A percentile compares a stretch with the other conserved stretches of the same genome.
These are phyloP conservation scores for Hirtodrosophila confusa DNA, from an alignment of 2,888 invertebrate species.

Conservation along the genomic window DNA sequence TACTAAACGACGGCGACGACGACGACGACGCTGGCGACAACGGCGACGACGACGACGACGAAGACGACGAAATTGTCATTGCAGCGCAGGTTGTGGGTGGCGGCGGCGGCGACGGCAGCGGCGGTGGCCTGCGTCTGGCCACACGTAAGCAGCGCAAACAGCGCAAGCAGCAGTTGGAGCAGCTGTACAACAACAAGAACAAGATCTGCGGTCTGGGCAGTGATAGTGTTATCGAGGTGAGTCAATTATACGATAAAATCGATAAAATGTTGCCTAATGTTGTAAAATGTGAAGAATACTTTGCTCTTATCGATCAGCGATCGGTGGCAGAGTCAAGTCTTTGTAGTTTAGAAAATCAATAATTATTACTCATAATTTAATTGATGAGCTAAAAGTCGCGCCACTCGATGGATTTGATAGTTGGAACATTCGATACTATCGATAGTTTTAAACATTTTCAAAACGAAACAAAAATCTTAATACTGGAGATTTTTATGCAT, in stretches of 20 bases:
- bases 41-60: slow-evolving; percentile 73
- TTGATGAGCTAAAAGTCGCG: too few relatives aligned
- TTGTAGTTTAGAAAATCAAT: too few relatives aligned
- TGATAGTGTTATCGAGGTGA: slow-evolving; percentile 82
- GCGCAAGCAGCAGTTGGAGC: slow-evolving; percentile 74
- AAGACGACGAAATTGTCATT: slow-evolving; percentile 81
- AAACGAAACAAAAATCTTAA: too few relatives aligned
- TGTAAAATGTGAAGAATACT: background rate
- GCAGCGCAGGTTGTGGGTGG: slow-evolving; percentile 61
- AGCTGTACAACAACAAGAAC: slow-evolving; percentile 67
- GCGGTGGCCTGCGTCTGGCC: slow-evolving; percentile 61
- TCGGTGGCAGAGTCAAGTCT: background rate
- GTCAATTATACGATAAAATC: slow-evolving; percentile 44
- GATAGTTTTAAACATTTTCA: too few relatives aligned
- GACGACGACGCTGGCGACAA: slow-evolving; percentile 73
- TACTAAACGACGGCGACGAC: slow-evolving; percentile 50
- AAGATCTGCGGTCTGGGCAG: slow-evolving; percentile 80
- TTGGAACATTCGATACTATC: too few relatives aligned
- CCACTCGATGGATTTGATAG: too few relatives aligned
- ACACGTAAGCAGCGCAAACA: slow-evolving; percentile 53
- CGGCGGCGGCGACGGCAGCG: slow-evolving; percentile 56
- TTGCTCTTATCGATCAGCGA: slow-evolving; percentile 16
- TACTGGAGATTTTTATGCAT: too few relatives aligned
- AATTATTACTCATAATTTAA: too few relatives aligned
- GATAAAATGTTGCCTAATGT: slow-evolving; percentile 9